Conservation (phyloP, 1,140 invertebrate species). For the Littorina saxatilis region DNA sequence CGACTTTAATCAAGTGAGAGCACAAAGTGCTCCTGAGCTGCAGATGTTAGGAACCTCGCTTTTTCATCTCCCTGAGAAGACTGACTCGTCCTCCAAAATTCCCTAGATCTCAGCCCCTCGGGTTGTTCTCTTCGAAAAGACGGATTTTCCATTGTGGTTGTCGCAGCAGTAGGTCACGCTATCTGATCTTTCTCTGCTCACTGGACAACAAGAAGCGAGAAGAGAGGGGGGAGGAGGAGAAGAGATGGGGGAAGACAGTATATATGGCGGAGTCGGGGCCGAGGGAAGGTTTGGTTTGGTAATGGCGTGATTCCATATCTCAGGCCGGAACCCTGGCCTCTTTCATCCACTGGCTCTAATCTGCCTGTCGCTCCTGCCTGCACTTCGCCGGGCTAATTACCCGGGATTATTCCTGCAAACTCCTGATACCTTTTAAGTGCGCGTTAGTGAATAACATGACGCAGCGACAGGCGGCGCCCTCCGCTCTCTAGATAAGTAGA, state of each 20-base stretch:
- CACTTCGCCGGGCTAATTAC: slow-evolving; percentile 33
- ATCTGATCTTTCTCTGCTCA: neutral
- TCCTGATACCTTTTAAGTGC: slow-evolving; percentile 40
- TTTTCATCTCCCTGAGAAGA: neutral
- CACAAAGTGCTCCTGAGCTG: neutral
- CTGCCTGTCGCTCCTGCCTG: slow-evolving; percentile 3
- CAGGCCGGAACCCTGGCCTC: slow-evolving; percentile 32
- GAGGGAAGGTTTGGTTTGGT: neutral
- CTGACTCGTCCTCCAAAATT: neutral
- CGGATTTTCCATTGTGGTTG: slow-evolving; percentile 17
- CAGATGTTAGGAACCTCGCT: neutral
- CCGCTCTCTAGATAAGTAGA: slow-evolving; percentile 34
- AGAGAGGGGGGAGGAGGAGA: too few species aligned
- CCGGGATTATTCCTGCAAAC: slow-evolving; percentile 33
- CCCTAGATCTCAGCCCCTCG: neutral
- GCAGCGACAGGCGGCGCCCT: neutral
- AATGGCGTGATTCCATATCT: slow-evolving; percentile 39
- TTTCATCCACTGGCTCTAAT: slow-evolving; percentile 39
- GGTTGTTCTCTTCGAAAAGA: neutral
- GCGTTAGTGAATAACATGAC: slow-evolving; percentile 35
- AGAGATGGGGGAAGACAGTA: too few species aligned
- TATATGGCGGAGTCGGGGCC: slow-evolving; percentile 16
- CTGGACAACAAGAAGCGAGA: slow-evolving; percentile 3
- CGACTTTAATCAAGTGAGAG: slow-evolving; percentile 24
- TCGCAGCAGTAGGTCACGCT: slow-evolving; percentile 19